Conservation (phyloP, 2,888 invertebrate species). For the Microdon myrmicae region DNA sequence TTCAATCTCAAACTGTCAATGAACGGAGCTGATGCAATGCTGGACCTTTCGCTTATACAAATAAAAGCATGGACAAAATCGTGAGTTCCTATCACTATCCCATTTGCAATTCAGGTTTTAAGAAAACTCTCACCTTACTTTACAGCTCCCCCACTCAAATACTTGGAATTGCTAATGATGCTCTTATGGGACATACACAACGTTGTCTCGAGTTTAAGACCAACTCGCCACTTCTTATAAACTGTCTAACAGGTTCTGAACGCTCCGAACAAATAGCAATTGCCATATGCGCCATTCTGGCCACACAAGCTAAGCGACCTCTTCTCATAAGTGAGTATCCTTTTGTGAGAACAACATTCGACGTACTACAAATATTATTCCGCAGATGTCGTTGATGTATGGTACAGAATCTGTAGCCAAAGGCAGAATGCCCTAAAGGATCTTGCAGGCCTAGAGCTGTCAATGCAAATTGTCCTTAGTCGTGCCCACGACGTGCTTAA, state of each 20-base stretch:
- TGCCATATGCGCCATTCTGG: constrained; percentile 62
- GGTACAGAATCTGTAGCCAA: constrained; percentile 66
- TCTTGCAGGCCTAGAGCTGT: constrained; percentile 61
- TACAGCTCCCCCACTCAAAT: constrained; percentile 62
- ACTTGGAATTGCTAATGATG: constrained; percentile 64
- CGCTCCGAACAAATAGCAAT: constrained; percentile 64
- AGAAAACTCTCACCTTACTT: not conserved
- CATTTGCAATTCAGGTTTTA: no score
- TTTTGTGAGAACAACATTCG: not conserved
- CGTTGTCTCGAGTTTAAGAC: constrained; percentile 61
- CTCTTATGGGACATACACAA: constrained; percentile 62
- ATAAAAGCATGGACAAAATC: constrained; percentile 66
- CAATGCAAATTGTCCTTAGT: constrained; percentile 64
- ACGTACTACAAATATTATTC: not conserved
- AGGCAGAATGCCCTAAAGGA: constrained; percentile 65
- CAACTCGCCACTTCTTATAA: constrained; percentile 62
- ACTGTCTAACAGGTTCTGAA: constrained; percentile 65
- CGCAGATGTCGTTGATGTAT: constrained; percentile 66
- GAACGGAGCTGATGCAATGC: constrained; percentile 64
- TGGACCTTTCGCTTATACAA: constrained; percentile 64
- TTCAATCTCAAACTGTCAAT: constrained; percentile 62
- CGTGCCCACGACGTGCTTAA: constrained; percentile 66
- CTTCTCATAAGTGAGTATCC: constrained; percentile 62
- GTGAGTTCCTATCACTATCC: constrained; percentile 49
- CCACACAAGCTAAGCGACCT: constrained; percentile 63